Conservation (phyloP, 2,797 vertebrate species). For the Australoheros facetus region DNA sequence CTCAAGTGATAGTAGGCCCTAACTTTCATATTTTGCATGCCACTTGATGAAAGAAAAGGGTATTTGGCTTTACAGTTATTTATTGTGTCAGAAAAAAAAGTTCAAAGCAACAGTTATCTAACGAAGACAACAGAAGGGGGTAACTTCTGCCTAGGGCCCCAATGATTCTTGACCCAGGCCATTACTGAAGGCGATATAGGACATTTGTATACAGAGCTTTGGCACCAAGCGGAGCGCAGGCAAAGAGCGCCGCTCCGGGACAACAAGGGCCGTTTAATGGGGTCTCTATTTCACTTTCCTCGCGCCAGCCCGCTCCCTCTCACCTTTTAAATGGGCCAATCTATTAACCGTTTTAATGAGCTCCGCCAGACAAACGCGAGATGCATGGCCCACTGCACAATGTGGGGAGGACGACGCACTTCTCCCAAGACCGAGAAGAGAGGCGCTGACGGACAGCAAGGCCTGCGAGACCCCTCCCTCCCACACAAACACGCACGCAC, state of each 20-base stretch:
- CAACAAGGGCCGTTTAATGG: slow-evolving; percentile 74
- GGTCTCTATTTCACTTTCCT: slow-evolving; percentile 72
- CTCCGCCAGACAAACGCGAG: slow-evolving; percentile 78
- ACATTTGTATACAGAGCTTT: slow-evolving; percentile 56
- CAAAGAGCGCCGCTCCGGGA: slow-evolving; percentile 59
- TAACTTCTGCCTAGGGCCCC: slow-evolving; percentile 16
- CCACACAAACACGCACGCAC: neutral
- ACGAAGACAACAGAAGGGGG: neutral
- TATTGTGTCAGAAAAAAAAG: slow-evolving; percentile 3
- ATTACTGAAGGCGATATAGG: slow-evolving; percentile 52
- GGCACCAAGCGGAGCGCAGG: slow-evolving; percentile 51
- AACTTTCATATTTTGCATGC: neutral
- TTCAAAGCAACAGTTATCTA: slow-evolving; percentile 14
- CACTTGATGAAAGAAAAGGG: too few species aligned
- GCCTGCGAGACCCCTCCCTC: slow-evolving; percentile 18
- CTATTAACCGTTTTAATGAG: slow-evolving; percentile 88
- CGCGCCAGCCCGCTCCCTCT: slow-evolving; percentile 73
- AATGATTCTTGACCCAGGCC: slow-evolving; percentile 47
- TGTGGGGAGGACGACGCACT: slow-evolving; percentile 72
- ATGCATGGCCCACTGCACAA: slow-evolving; percentile 80
- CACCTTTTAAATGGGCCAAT: slow-evolving; percentile 85
- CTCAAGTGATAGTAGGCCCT: neutral
- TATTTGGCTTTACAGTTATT: neutral
- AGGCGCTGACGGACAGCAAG: slow-evolving; percentile 74
- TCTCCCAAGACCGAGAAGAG: slow-evolving; percentile 62